A percentile compares a stretch with the other conserved stretches of the same genome.
These are phyloP conservation scores for Enteromius anoplus DNA, from an alignment of 2,797 vertebrate genomes.

Conservation along the genomic window DNA sequence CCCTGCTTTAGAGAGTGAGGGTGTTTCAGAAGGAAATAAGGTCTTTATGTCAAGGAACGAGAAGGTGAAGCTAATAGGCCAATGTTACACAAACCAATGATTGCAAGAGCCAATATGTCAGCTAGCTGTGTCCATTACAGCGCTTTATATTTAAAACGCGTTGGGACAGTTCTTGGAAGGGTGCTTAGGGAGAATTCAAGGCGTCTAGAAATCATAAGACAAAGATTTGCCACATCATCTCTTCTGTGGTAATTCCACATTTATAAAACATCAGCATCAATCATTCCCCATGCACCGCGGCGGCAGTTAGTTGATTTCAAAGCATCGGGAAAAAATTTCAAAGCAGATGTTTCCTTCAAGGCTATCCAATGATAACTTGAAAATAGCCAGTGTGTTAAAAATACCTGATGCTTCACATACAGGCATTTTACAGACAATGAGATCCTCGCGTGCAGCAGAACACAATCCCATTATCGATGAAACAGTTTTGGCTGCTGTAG, in stretches of 20 bases:
- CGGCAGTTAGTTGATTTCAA: constrained; percentile 41
- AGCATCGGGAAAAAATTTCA: constrained; percentile 50
- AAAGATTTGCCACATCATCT: constrained; percentile 58
- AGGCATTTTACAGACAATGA: constrained; percentile 5
- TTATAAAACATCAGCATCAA: constrained; percentile 57
- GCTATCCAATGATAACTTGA: constrained; percentile 54
- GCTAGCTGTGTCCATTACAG: constrained; percentile 25
- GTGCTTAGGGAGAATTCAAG: constrained; percentile 23
- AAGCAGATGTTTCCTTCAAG: constrained; percentile 55
- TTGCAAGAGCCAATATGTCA: constrained; percentile 29
- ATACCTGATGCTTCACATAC: constrained; percentile 40
- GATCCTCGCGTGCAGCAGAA: neutral
- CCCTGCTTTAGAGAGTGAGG: constrained; percentile 38
- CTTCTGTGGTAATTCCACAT: constrained; percentile 58
- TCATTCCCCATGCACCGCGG: constrained; percentile 40
- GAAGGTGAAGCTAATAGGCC: constrained; percentile 21
- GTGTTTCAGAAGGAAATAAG: constrained; percentile 42
- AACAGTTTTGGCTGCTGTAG: constrained; percentile 10
- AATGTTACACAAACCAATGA: constrained; percentile 11
- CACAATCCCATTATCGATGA: neutral
- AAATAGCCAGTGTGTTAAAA: constrained; percentile 46
- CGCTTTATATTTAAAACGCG: constrained; percentile 28
- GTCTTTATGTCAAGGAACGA: constrained; percentile 21
- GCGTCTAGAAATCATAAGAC: too few species aligned
- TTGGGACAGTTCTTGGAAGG: constrained; percentile 37